Base-by-base conservation (phyloP, 2,888 invertebrate genomes). In the Odontothrips loti region DNA sequence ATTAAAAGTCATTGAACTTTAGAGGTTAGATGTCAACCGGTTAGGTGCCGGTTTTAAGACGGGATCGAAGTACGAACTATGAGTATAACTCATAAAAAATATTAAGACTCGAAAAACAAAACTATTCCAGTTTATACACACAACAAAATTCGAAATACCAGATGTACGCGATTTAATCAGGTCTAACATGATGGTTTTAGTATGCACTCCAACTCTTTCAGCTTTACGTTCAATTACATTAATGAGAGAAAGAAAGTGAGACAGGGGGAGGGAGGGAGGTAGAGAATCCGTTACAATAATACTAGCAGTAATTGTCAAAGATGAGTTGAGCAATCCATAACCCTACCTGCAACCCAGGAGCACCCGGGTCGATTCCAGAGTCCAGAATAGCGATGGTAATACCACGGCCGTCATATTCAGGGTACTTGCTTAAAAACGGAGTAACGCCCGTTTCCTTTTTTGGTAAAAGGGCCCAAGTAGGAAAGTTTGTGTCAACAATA, bases 361-460 rank as follows among this genome's bases (percentile, higher is more conserved):
- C 97, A 79, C 96, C 96, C 43, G 99, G 98, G 90, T 99, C 99
- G 81, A 99, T 96, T 12, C 99, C 99, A 4, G 98, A 98, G 89
- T 99, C 99, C 85, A 99, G 93, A 87, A 99, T 95, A 79, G 98
- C 99, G 87, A 99, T 97, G 84, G 95, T 90, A 80, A 96, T 93
- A 85, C 93, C 95, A 86, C 96, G 91, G 75, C 99, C 99, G 91
- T 99, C 97, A 87, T 93, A 97, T 81, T 92, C 90, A 0, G 97
- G 95, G 89, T 96, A 93, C 90, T 96, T 97, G 85, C 90, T 92
- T 83, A 97, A 88, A 89, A 98, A 98, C 83, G 93, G 92, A 79
- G 92, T 90, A 15, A 96, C 96, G 82, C 95, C 96, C 47, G 98
- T 98, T 89, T 98, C 98, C 88, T 94, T 95, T 90, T 98, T 98